Evolutionary conservation across 2,113 vertebrate genomes (phyloP).

Genomic region (Clarias macrocephalus): DNA sequence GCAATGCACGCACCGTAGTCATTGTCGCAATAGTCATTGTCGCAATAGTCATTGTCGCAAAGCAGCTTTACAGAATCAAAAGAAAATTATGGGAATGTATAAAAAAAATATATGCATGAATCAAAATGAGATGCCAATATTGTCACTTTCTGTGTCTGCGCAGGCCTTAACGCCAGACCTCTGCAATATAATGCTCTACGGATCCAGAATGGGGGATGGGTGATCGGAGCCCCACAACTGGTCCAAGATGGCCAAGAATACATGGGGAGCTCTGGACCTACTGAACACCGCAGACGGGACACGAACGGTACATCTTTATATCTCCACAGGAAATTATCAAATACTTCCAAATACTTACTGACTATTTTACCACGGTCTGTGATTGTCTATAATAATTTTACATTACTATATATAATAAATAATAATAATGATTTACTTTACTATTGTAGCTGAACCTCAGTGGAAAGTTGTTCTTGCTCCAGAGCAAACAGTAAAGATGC

Average conservation of each 20-base stretch:
- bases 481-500: not conserved
- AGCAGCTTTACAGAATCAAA: no score
- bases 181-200: constrained; percentile 25
- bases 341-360: not conserved
- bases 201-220: constrained; percentile 29
- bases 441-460: constrained; percentile 8
- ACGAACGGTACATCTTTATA: constrained; percentile 21
- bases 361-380: not conserved
- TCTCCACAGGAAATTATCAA: not conserved
- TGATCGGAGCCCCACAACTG: constrained; percentile 8
- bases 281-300: not conserved
- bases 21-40: no score
- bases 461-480: constrained; percentile 37
- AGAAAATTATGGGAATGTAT: not conserved
- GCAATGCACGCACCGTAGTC: no score
- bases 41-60: no score
- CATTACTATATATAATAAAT: not conserved
- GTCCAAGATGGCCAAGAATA: constrained; percentile 20
- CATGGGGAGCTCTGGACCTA: not conserved
- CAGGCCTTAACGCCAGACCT: constrained; percentile 45
- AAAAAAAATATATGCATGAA: not conserved
- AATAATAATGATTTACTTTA: not conserved
- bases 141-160: not conserved
- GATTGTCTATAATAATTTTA: not conserved
- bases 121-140: not conserved